phyloP scores from a whole-genome alignment of 2,888 invertebrate species.

The Caradrina kadenii region DNA sequence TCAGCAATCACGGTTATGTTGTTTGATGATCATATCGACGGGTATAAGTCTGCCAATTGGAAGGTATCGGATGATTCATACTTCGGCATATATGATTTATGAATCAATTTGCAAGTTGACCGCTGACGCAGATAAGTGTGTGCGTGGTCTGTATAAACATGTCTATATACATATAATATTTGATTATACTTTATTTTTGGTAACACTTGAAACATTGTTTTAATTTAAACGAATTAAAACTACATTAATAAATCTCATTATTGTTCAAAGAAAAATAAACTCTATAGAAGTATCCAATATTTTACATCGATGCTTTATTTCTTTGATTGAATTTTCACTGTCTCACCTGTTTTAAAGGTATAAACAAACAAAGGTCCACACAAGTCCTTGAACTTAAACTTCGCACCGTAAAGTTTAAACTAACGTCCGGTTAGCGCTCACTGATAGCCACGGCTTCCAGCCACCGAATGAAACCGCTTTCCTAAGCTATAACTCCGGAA shows the following conservation, averaged over 20 bases:
- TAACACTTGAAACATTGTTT: constrained; percentile 3
- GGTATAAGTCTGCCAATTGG: constrained; percentile 57
- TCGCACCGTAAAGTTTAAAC: constrained; percentile 67
- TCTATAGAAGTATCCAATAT: not conserved
- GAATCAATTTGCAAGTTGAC: constrained; percentile 35
- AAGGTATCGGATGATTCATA: constrained; percentile 62
- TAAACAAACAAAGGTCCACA: constrained; percentile 70
- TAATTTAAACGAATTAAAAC: constrained; percentile 6
- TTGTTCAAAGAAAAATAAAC: not conserved
- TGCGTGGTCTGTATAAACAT: constrained; percentile 27
- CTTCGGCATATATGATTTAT: constrained; percentile 47
- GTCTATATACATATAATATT: not conserved
- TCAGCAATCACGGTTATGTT: constrained; percentile 73
- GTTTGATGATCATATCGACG: constrained; percentile 67
- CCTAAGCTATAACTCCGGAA: constrained; percentile 77
- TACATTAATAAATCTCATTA: not conserved
- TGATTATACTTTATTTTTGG: not conserved
- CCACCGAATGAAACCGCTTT: constrained; percentile 64
- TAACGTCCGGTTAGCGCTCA: constrained; percentile 64
- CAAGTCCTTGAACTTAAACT: constrained; percentile 84
- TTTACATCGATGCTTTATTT: not conserved
- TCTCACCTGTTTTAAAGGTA: constrained; percentile 70
- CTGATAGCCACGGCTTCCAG: constrained; percentile 74
- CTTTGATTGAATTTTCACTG: constrained; percentile 14
- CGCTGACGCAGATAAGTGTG: constrained; percentile 24